These are phyloP conservation scores for Eledona agricola DNA, from an alignment of 2,888 invertebrate species.

Conservation along the genomic window DNA sequence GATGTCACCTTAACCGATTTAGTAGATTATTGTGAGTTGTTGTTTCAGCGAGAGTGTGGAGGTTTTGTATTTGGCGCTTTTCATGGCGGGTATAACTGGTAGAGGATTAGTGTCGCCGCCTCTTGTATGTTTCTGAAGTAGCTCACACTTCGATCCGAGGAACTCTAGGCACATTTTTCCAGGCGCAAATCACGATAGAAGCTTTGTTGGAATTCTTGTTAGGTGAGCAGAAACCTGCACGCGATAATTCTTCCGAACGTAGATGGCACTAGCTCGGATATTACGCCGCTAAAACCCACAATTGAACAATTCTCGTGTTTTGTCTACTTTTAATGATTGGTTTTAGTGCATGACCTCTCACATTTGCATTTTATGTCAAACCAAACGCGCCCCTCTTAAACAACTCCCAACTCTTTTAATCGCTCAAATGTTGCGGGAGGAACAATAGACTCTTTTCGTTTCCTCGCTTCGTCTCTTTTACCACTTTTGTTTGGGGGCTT, in stretches of 20 bases:
- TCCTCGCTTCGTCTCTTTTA: slow-evolving; percentile 62
- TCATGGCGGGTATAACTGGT: slow-evolving; percentile 70
- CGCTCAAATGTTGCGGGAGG: slow-evolving; percentile 52
- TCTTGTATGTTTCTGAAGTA: slow-evolving; percentile 75
- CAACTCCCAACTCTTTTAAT: background rate
- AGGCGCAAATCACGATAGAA: slow-evolving; percentile 73
- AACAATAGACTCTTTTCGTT: slow-evolving; percentile 48
- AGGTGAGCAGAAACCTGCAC: slow-evolving; percentile 63
- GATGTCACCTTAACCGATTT: no score
- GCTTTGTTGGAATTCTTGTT: slow-evolving; percentile 70
- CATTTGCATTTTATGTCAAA: no score
- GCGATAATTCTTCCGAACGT: no score
- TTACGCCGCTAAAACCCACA: no score
- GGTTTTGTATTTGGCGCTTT: slow-evolving; percentile 66
- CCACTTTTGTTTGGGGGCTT: slow-evolving; percentile 58
- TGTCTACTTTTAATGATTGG: no score
- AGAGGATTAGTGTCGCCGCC: slow-evolving; percentile 71
- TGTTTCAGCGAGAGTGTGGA: slow-evolving; percentile 47
- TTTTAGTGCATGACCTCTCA: no score
- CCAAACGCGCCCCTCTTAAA: no score
- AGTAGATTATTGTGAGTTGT: slow-evolving; percentile 1
- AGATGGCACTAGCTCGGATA: no score
- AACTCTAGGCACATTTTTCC: slow-evolving; percentile 73
- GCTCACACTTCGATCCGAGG: slow-evolving; percentile 71
- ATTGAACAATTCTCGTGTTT: no score